Conservation (phyloP, 2,888 invertebrate species). For the Lapara coniferarum region DNA sequence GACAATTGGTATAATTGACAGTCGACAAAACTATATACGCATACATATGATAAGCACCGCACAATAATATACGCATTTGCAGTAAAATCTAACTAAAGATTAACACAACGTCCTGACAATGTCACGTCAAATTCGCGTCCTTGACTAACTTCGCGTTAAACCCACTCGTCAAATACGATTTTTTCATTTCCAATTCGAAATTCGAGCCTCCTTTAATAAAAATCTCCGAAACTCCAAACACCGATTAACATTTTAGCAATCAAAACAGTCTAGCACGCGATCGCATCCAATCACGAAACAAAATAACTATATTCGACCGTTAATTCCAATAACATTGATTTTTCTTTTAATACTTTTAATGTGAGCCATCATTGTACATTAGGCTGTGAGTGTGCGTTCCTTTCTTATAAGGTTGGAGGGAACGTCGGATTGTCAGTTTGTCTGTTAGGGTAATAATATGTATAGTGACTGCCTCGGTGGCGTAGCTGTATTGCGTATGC, state of each 20-base stretch:
- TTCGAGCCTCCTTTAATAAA: conserved; percentile 63
- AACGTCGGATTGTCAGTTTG: conserved; percentile 19
- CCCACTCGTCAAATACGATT: conserved; percentile 21
- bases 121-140: conserved; percentile 1
- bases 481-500: too few relatives aligned
- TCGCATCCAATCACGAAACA: conserved; percentile 59
- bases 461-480: too few relatives aligned
- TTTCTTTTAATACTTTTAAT: conserved; percentile 71
- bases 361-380: conserved; percentile 68
- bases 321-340: conserved; percentile 66
- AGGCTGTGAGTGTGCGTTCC: conserved; percentile 46
- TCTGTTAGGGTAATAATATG: not conserved
- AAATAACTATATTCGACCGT: conserved; percentile 68
- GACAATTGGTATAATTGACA: too few relatives aligned
- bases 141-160: conserved; percentile 7
- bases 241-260: conserved; percentile 78
- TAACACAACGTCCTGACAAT: not conserved
- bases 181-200: conserved; percentile 48
- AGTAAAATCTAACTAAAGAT: not conserved
- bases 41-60: too few relatives aligned
- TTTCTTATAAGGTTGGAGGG: conserved; percentile 31
- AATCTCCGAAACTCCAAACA: conserved; percentile 64
- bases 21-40: too few relatives aligned
- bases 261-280: conserved; percentile 73
- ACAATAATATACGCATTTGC: too few relatives aligned